Evolutionary conservation across 1,140 invertebrate species (phyloP), one percentile per base, ranked within the genome.

Genomic region (Temnothorax longispinosus): DNA sequence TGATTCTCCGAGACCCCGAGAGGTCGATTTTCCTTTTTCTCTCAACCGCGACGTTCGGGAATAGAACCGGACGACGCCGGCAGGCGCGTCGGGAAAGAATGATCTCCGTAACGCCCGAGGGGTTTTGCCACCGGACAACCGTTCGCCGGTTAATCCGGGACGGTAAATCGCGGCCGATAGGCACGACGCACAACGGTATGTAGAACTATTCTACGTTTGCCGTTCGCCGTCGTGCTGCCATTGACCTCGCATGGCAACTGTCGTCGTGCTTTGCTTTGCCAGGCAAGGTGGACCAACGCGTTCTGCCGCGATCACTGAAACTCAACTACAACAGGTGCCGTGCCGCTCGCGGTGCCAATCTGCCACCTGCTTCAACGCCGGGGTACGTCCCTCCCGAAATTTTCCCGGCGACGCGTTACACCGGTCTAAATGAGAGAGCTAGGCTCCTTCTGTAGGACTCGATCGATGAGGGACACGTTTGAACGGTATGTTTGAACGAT

Each of bases 161-260:
- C 74, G 56, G 44, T 67, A 84, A 74, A 74, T 62, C 56, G n/a
- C 47, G 72, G 18, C 47, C 56, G 71, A 85, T 85, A 64, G 35
- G 35, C n/a, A 50, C 11, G 35, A 13, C 65, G 11, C 2, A 27
- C 27, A 32, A 50, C 58, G 62, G 60, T 27, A 65, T 10, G 35
- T 41, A 50, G 21, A 52, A 27, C 21, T 86, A 75, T 32, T 85
- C 78, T 50, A 10, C 3, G 35, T 56, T 4, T 47, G 6, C 56
- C 47, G 54, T 56, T 76, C 67, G 52, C 41, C 27, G 47, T 64
- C 21, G 47, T 58, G n/a, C 87, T 90, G 90, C 81, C 89, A 80
- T 65, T 90, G 89, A 91, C 90, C 90, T 91, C 89, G 77, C 90
- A 71, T 90, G 62, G 90, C 85, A 91, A 91, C 90, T 87, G 74